Evolutionary conservation across 2,113 vertebrate species (phyloP), one percentile per base, ranked within the genome.

Genomic region (Zosterops borbonicus): DNA sequence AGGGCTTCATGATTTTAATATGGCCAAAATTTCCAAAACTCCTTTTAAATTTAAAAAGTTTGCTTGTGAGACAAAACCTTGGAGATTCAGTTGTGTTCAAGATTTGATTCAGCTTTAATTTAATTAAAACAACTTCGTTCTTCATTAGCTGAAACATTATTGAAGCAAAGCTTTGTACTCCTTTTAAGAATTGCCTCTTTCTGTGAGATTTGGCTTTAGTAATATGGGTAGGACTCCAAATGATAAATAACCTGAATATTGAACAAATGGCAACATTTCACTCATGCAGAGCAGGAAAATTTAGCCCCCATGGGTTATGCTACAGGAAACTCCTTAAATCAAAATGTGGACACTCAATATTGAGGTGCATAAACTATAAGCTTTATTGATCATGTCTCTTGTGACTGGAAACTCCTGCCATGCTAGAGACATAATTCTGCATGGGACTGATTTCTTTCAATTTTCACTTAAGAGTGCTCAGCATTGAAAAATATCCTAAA

Each of bases 321-420:
- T 96, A 90, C 90, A 68, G 65, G 56, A 87, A 96, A 83, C 71
- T 83, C 85, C 90, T 95, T 96, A 97, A 95, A 96, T 95, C 92
- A 96, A 96, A 92, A 81, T 52, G 50, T 64, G 62, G 90, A 93
- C 91, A 93, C 65, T 96, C 90, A 87, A 90, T 94, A 96, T 71
- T 33, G 60, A 94, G 88, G 79, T 84, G 87, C 90, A 96, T 95
- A 96, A 97, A 96, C 68, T 67, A 90, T 93, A 74, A 92, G 88
- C 74, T 90, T 83, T 96, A 93, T 95, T 92, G 92, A 96, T 96
- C 90, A 62, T 4, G 35, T 89, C 86, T 92, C 82, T 69, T 64
- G 28, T 84, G 88, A 88, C 60, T 90, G 52, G 71, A 71, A 65
- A 86, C 75, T 89, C 75, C 39, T 83, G 65, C 75, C 73, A 59